Conservation (phyloP, 2,113 vertebrate genomes). For the Okapia johnstoni region DNA sequence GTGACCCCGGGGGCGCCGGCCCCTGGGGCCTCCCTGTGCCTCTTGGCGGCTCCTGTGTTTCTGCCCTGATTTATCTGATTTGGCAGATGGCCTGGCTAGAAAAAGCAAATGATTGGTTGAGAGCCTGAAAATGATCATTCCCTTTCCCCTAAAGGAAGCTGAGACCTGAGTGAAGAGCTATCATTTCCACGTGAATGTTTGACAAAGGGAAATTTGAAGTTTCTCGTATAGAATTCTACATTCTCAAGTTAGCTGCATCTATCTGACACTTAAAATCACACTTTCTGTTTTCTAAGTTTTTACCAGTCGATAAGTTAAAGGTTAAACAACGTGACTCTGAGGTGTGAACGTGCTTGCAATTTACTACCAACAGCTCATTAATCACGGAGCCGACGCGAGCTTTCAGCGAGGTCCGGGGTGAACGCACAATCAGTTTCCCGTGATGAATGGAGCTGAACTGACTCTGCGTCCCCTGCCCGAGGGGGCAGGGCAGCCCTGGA, state of each 20-base stretch:
- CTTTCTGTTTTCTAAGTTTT: neutral
- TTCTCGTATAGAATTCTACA: neutral
- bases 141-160: neutral
- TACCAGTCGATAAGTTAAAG: neutral
- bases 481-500: neutral
- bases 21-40: neutral
- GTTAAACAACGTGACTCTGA: neutral
- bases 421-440: neutral
- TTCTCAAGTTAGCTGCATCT: neutral
- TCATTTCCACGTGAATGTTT: neutral
- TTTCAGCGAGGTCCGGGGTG: neutral
- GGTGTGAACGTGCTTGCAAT: neutral
- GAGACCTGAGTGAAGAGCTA: neutral
- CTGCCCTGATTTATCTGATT: neutral
- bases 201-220: neutral
- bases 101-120: neutral
- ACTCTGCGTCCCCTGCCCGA: fast-evolving
- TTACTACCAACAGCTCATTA: neutral
- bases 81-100: neutral
- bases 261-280: neutral
- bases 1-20: fast-evolving
- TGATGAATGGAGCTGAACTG: neutral
- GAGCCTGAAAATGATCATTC: neutral
- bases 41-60: neutral
- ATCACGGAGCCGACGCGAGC: neutral